Evolutionary conservation across 2,113 vertebrate species (phyloP).

Genomic region (Lycocorax pyrrhopterus): DNA sequence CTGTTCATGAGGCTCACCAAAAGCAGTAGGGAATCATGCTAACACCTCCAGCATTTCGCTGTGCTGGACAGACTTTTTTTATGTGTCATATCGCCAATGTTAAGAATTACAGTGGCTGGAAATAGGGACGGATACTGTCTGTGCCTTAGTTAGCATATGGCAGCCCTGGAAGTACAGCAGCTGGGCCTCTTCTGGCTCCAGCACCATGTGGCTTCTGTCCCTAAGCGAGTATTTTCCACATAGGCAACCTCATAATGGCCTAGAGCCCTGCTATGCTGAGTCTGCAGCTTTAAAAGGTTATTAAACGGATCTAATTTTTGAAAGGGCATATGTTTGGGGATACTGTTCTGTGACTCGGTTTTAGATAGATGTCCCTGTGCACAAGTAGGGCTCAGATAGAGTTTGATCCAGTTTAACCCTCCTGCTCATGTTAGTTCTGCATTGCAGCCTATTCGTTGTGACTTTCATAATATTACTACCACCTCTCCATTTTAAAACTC

Average conservation of each 20-base stretch:
- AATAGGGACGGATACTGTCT: not conserved
- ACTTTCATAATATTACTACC: not conserved
- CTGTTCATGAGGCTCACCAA: not conserved
- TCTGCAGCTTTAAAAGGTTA: not conserved
- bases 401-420: not conserved
- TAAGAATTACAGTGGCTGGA: not conserved
- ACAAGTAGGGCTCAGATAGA: not conserved
- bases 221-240: not conserved
- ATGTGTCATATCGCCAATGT: not conserved
- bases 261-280: not conserved
- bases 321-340: not conserved
- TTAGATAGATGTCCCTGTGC: not conserved
- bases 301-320: not conserved
- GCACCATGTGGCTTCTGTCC: not conserved
- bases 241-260: not conserved
- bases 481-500: not conserved
- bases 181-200: not conserved
- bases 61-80: not conserved
- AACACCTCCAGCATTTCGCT: not conserved
- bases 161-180: not conserved
- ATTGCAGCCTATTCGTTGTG: not conserved
- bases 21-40: not conserved
- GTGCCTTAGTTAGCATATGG: not conserved
- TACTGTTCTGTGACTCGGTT: not conserved
- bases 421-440: not conserved